These are phyloP conservation scores for Drosophila lutescens DNA, from an alignment of 2,888 invertebrate species.

Conservation along the genomic window DNA sequence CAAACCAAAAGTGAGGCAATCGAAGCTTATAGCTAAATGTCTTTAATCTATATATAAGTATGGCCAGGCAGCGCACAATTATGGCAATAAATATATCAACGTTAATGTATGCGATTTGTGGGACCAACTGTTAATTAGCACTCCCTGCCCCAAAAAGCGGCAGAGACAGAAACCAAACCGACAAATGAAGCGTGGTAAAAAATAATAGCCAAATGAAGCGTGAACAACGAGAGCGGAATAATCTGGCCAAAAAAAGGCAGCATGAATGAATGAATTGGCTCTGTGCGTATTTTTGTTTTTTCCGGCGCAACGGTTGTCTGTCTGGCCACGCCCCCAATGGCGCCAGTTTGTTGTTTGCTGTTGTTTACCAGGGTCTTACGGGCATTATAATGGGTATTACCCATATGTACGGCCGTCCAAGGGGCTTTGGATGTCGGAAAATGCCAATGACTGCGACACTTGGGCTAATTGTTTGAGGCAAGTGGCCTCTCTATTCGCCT, in stretches of 20 bases:
- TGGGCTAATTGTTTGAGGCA: constrained; percentile 73
- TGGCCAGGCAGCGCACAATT: constrained; percentile 47
- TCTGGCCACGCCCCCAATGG: constrained; percentile 57
- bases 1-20: constrained; percentile 32
- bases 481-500: constrained; percentile 30
- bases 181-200: constrained; percentile 47
- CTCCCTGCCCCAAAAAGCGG: constrained; percentile 44
- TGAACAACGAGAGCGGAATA: constrained; percentile 58
- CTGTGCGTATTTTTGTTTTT: constrained; percentile 26
- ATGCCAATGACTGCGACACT: constrained; percentile 54
- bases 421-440: constrained; percentile 26
- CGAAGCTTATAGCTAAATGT: constrained; percentile 37
- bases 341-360: constrained; percentile 65
- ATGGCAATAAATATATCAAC: constrained; percentile 59
- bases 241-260: constrained; percentile 49
- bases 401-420: constrained; percentile 47
- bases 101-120: constrained; percentile 60
- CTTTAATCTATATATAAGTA: constrained; percentile 46
- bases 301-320: constrained; percentile 22
- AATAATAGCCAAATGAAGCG: constrained; percentile 72
- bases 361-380: constrained; percentile 61
- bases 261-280: constrained; percentile 71
- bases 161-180: constrained; percentile 21
- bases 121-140: constrained; percentile 65
- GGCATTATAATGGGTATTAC: constrained; percentile 58